phyloP scores from a whole-genome alignment of 2,797 vertebrate genomes.

The Tenualosa thibaudeaui region DNA sequence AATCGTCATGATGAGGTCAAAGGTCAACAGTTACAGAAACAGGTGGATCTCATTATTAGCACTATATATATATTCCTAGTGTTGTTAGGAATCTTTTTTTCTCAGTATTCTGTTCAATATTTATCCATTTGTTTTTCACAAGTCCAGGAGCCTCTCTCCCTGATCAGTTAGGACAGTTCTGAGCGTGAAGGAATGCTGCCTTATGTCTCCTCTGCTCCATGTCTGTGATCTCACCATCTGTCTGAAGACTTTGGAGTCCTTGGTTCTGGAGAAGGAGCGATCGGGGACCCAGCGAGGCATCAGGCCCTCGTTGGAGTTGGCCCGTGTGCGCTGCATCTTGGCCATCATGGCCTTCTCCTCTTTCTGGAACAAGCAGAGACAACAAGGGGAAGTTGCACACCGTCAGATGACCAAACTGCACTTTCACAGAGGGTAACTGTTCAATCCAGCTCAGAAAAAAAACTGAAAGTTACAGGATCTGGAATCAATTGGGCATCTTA shows the following conservation, averaged over 20 bases:
- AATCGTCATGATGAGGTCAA: background rate
- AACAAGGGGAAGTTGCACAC: background rate
- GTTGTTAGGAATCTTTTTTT: too few species aligned
- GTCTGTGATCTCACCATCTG: slow-evolving; percentile 85
- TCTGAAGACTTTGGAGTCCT: slow-evolving; percentile 94
- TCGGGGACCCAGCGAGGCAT: slow-evolving; percentile 92
- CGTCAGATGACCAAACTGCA: background rate
- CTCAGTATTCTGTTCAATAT: too few species aligned
- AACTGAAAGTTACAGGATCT: background rate
- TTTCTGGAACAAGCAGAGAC: slow-evolving; percentile 73
- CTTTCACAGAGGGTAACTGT: background rate
- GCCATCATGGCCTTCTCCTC: slow-evolving; percentile 95
- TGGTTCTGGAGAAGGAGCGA: slow-evolving; percentile 86
- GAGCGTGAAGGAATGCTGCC: too few species aligned
- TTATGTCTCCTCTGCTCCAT: background rate
- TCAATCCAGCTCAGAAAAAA: background rate
- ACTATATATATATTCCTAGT: too few species aligned
- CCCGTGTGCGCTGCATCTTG: slow-evolving; percentile 86
- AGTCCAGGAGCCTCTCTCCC: too few species aligned
- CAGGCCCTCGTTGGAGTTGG: slow-evolving; percentile 86
- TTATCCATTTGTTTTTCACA: too few species aligned
- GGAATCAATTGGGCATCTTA: background rate
- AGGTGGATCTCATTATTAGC: background rate
- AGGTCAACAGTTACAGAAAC: background rate
- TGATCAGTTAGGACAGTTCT: too few species aligned